Evolutionary conservation across 2,797 vertebrate species (phyloP), one percentile per base, ranked within the genome.

Genomic region (Enteromius mattozi): DNA sequence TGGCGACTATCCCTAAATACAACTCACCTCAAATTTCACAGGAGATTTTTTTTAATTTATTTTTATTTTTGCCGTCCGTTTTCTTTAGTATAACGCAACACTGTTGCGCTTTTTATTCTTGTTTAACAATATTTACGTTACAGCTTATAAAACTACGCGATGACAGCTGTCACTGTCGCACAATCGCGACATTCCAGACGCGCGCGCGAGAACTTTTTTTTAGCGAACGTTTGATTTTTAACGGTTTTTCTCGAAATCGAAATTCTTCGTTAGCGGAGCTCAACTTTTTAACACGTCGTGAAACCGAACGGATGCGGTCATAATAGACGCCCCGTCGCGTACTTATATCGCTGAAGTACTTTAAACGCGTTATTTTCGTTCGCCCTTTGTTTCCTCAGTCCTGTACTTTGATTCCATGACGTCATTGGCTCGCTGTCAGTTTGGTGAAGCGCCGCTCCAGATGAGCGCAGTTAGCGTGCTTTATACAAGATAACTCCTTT

Each of bases 341-440:
- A n/a, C 19, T 47, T 54, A 35, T 16, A 3, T 59, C 49, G 40
- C 8, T 27, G 0, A 47, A 61, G 37, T 37, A 35, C 40, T 71
- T 84, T 59, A 45, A 33, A 68, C 59, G 82, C 33, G 63, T 69
- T 13, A 17, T 27, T 35, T 14, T 3, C 13, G 63, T 70, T 81
- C 88, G 85, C 89, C 92, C 93, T 94, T 95, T 95, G 94, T 95
- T 92, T 94, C 92, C 87, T 89, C 90, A 87, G 87, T 94, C 87
- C 91, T 89, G 92, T 92, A 94, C 92, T 93, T 78, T 88, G 91
- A 92, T 95, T 95, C 94, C 94, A 95, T 95, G 94, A 95, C 94
- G 95, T 95, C 93, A 95, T 92, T 92, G 90, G 86, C 89, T 92
- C 92, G 91, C 90, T 79, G 75, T 84, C 89, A 88, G 72, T 70